Evolutionary conservation across 2,888 invertebrate genomes (phyloP).

Genomic region (Drosophila merina): DNA sequence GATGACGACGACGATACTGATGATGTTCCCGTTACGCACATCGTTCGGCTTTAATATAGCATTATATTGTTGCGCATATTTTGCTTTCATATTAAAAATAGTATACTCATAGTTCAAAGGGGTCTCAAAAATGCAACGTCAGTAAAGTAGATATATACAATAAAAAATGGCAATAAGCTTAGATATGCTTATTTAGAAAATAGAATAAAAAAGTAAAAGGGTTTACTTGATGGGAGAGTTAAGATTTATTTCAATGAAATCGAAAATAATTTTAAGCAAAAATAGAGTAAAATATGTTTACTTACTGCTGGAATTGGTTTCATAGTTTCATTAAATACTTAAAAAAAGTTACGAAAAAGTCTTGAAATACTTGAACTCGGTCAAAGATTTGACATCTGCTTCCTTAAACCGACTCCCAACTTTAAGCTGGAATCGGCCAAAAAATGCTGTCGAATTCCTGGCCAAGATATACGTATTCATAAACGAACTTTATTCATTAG

Average conservation of each 20-base stretch:
- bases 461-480: conserved; percentile 51
- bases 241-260: not conserved
- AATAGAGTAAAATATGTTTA: too few relatives aligned
- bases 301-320: not conserved
- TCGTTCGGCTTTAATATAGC: conserved; percentile 65
- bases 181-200: not conserved
- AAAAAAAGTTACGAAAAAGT: not conserved
- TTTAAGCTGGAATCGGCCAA: conserved; percentile 33
- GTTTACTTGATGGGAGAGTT: not conserved
- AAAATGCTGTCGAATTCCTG: conserved; percentile 2
- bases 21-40: conserved; percentile 58
- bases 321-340: not conserved
- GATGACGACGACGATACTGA: conserved; percentile 17
- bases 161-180: not conserved
- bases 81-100: conserved; percentile 49
- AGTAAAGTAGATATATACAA: conserved; percentile 6
- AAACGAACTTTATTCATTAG: conserved; percentile 75
- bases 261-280: not conserved
- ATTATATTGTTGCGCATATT: conserved; percentile 51
- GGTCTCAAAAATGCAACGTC: conserved; percentile 3
- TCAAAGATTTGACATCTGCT: not conserved
- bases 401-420: not conserved
- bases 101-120: not conserved
- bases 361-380: not conserved
- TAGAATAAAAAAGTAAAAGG: not conserved